Evolutionary conservation across 2,113 vertebrate species (phyloP).

Genomic region (Pogona vitticeps): DNA sequence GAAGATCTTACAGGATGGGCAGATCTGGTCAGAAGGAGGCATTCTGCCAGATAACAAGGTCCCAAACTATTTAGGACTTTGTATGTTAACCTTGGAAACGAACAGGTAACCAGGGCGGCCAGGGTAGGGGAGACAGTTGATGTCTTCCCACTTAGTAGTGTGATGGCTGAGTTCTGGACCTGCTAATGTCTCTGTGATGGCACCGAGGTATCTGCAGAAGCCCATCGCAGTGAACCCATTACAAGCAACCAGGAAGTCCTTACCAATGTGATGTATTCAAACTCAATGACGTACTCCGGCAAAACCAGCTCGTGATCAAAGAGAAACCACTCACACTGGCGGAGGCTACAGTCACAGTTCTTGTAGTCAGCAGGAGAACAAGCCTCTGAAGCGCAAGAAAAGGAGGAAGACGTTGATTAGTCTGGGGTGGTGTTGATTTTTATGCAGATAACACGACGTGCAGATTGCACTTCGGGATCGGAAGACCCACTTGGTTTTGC

Average conservation of each 20-base stretch:
- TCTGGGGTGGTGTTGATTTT: not conserved
- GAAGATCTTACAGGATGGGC: too few relatives aligned
- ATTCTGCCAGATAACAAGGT: too few relatives aligned
- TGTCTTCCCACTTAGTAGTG: too few relatives aligned
- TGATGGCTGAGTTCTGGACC: too few relatives aligned
- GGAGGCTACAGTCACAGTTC: conserved; percentile 69
- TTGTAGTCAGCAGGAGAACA: conserved; percentile 48
- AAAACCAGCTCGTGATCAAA: conserved; percentile 84
- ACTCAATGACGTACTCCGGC: conserved; percentile 83
- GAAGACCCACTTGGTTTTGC: too few relatives aligned
- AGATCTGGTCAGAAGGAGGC: too few relatives aligned
- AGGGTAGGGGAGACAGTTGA: too few relatives aligned
- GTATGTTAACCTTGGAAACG: too few relatives aligned
- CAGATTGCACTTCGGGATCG: too few relatives aligned
- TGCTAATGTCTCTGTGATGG: too few relatives aligned
- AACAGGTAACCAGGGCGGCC: too few relatives aligned
- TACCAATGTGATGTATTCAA: conserved; percentile 82
- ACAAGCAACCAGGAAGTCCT: conserved; percentile 11
- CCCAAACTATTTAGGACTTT: too few relatives aligned
- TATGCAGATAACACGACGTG: not conserved
- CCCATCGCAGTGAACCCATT: not conserved
- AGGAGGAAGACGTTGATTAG: fast-evolving
- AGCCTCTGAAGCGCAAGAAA: conserved; percentile 47
- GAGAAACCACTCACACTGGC: conserved; percentile 81
- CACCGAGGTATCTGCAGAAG: not conserved